Evolutionary conservation across 2,888 invertebrate genomes (phyloP).

Genomic region (Latheticus oryzae): DNA sequence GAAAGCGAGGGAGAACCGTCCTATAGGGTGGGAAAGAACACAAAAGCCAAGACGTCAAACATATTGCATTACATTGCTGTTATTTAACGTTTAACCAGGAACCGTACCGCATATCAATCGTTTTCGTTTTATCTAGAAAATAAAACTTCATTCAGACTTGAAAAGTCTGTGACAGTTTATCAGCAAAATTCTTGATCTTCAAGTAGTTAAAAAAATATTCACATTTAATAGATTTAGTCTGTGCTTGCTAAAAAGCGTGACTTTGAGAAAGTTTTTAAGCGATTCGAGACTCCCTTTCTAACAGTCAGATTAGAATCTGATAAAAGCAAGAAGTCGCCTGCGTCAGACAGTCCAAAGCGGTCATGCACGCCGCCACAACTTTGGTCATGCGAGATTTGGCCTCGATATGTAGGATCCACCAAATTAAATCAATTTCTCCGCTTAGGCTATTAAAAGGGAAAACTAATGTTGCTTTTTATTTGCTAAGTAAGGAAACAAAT

Average conservation of each 20-base stretch:
- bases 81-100: conserved; percentile 46
- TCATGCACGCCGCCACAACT: conserved; percentile 39
- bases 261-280: conserved; percentile 3
- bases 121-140: conserved; percentile 3
- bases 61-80: conserved; percentile 58
- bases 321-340: conserved; percentile 53
- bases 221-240: too few relatives aligned
- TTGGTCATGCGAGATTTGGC: conserved; percentile 53
- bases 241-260: too few relatives aligned
- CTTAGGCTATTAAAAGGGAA: too few relatives aligned
- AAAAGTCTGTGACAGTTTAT: too few relatives aligned
- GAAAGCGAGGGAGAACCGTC: conserved; percentile 35
- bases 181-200: too few relatives aligned
- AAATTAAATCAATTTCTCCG: conserved; percentile 41
- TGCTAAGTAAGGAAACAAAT: too few relatives aligned
- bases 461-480: too few relatives aligned
- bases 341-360: conserved; percentile 54
- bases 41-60: conserved; percentile 59
- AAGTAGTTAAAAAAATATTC: too few relatives aligned
- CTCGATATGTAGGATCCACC: conserved; percentile 50
- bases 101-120: conserved; percentile 53
- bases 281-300: conserved; percentile 8
- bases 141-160: conserved; percentile 1
- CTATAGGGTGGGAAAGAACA: conserved; percentile 45
- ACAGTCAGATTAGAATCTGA: conserved; percentile 50